Evolutionary conservation across 2,113 vertebrate genomes (phyloP), one percentile per base, ranked within the genome.

Genomic region (Xiphophorus couchianus): DNA sequence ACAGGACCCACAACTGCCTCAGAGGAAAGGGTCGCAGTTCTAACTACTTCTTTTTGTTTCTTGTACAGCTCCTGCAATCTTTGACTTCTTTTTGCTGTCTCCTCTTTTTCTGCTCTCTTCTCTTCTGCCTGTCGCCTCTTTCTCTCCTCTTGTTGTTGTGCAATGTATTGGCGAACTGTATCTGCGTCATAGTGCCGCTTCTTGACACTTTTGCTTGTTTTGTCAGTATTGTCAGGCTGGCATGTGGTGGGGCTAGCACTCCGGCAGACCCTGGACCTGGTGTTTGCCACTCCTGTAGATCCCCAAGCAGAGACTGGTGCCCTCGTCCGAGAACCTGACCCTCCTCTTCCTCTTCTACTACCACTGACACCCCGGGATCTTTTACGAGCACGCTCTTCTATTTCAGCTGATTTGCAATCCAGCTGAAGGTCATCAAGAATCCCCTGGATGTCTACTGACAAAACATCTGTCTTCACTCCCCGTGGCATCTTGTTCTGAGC

Each of bases 61-160:
- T 92, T 95, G 89, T 99, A 99, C 58, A 99, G 96, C 83, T 99
- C 97, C 76, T 97, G 96, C 11, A 99, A 93, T n/a, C 97, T 95
- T 87, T 96, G 91, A 81, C 89, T 93, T 78, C 78, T 91, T 69
- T 82, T 91, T 67, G 94, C 92, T 1, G 87, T 80, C 75, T 94
- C 97, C 87, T 98, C 96, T 54, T 93, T 96, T 76, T 96, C 94
- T 15, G 95, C 94, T 69, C 94, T 95, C 85, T 96, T 97, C 87
- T 99, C 96, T 73, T 99, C 96, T 0, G 88, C 95, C 74, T 97
- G 96, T 65, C 92, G 96, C 87, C 92, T 96, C 78, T 95, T 97
- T 73, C 98, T 94, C 66, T 98, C 96, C 77, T 97, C 96, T 88
- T 98, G 96, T 78, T 99, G 98, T 78, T 94, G 95, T 69, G 93